Evolutionary conservation across 2,797 vertebrate species (phyloP), one percentile per base, ranked within the genome.

Genomic region (Cryptoprocta ferox): DNA sequence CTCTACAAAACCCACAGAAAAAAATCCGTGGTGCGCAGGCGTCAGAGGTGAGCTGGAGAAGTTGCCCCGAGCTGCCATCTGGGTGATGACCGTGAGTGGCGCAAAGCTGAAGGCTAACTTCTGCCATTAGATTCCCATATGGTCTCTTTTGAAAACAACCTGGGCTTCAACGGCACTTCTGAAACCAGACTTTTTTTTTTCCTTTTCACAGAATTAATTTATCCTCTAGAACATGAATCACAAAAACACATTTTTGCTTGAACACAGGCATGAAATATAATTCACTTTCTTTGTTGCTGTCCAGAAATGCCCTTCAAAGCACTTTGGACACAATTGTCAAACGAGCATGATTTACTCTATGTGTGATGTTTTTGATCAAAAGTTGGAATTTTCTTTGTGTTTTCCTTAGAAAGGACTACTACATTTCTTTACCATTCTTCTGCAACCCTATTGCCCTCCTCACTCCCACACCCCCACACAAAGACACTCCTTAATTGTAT

Each of bases 401-500:
- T 98, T 97, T 97, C 94, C 97, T 97, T 96, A 98, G 98, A 98
- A 99, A 98, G 97, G 98, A 98, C 93, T 89, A 95, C 83, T 94
- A 96, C 97, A 95, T 99, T 97, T 98, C 98, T 98, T 98, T 98
- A 98, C 94, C 83, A 96, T 95, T 98, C 98, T 98, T 98, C 98
- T 98, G 97, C 98, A 98, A 98, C 98, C 98, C 97, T 91, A 81
- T 94, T 98, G 98, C 98, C 98, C 98, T 99, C 98, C 97, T 98
- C 98, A 98, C 98, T 98, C 98, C 98, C 98, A 99, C 98, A 98
- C 97, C 98, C 98, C 89, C 96, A 98, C 97, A 98, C 98, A 99
- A 98, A 99, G 98, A 99, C 98, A 98, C 98, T 98, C 98, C 99
- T 99, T 99, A 99, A 99, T 99, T 99, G 98, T 99, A 98, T 99